phyloP scores from a whole-genome alignment of 2,888 invertebrate species.

The Tachina fera region DNA sequence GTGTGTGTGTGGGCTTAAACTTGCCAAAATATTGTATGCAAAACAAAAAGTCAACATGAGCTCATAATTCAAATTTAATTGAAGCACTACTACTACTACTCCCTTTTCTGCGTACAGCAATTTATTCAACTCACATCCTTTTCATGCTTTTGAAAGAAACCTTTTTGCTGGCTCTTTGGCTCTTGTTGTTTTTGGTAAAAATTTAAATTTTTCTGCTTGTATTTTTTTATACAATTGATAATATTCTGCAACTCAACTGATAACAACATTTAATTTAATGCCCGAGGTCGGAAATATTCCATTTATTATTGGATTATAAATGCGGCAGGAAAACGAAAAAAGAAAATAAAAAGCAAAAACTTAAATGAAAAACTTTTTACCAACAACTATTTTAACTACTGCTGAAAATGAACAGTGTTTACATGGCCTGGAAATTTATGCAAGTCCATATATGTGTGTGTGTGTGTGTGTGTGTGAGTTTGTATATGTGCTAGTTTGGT shows the following conservation, averaged over 20 bases:
- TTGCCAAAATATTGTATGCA: slow-evolving; percentile 29
- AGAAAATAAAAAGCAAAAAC: not conserved
- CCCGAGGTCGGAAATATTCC: slow-evolving; percentile 84
- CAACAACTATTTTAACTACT: slow-evolving; percentile 52
- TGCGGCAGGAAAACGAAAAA: slow-evolving; percentile 55
- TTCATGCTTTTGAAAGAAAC: slow-evolving; percentile 11
- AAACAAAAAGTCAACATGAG: slow-evolving; percentile 70
- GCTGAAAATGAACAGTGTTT: slow-evolving; percentile 54
- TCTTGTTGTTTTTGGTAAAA: slow-evolving; percentile 36
- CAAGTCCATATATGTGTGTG: slow-evolving; percentile 78
- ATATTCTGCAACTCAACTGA: slow-evolving; percentile 83
- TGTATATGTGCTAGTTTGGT: slow-evolving; percentile 14
- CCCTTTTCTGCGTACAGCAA: not conserved
- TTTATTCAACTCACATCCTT: slow-evolving; percentile 20
- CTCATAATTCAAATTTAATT: slow-evolving; percentile 73
- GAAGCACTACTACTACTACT: slow-evolving; percentile 56
- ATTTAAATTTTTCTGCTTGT: slow-evolving; percentile 30
- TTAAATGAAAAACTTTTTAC: slow-evolving; percentile 41
- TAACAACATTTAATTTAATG: slow-evolving; percentile 84
- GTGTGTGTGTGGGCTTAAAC: slow-evolving; percentile 1
- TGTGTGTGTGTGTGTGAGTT: slow-evolving; percentile 69
- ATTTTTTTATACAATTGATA: slow-evolving; percentile 76
- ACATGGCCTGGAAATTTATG: slow-evolving; percentile 13
- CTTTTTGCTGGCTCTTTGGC: slow-evolving; percentile 11
- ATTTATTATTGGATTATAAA: slow-evolving; percentile 83